Conservation (phyloP, 1,140 invertebrate species). For the Drosophila aff. region DNA sequence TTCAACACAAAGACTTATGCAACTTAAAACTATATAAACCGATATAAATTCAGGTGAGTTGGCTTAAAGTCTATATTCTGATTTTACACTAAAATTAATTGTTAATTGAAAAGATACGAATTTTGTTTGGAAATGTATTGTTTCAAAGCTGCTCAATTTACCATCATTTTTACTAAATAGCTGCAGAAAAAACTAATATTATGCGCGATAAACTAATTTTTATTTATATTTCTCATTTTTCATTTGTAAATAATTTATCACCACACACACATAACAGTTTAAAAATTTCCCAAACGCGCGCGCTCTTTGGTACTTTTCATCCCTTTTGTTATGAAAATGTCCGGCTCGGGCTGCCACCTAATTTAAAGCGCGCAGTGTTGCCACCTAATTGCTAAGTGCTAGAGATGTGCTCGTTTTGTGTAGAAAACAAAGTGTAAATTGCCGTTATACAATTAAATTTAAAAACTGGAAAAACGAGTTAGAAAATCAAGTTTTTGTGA, state of each 20-base stretch:
- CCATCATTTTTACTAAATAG: no score
- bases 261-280: conserved; percentile 2
- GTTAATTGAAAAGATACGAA: no score
- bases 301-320: conserved; percentile 29
- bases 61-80: neutral
- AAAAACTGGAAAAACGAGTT: neutral
- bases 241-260: neutral
- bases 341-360: conserved; percentile 27
- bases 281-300: conserved; percentile 23
- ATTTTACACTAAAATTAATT: no score
- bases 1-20: neutral
- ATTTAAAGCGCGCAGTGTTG: conserved; percentile 22
- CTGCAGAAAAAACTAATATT: no score
- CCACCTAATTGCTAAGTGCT: conserved; percentile 8
- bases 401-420: conserved; percentile 30
- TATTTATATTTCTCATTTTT: neutral
- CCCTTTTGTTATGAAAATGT: conserved; percentile 30
- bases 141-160: no score
- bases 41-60: conserved; percentile 24
- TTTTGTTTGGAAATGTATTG: no score
- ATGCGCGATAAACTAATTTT: neutral
- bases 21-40: neutral
- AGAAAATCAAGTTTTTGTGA: neutral
- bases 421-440: neutral
- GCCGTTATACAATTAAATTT: neutral